Evolutionary conservation across 2,797 vertebrate genomes (phyloP).

Genomic region (Antrozous pallidus): DNA sequence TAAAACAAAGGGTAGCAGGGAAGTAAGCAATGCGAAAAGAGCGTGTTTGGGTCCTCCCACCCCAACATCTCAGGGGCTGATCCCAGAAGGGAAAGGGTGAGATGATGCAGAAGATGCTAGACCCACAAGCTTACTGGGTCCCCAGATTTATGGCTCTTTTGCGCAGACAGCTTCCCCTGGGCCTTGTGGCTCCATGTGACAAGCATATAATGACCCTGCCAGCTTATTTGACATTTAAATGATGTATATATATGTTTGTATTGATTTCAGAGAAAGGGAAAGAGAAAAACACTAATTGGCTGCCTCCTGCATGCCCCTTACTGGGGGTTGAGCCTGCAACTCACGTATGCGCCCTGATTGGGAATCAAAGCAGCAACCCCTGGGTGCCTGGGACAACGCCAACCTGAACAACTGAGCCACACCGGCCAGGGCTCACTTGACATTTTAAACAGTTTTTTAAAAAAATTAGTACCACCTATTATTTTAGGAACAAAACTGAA

Average conservation of each 20-base stretch:
- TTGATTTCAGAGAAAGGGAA: background rate
- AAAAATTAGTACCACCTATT: background rate
- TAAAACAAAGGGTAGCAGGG: slow-evolving; percentile 77
- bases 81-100: accelerated
- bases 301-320: background rate
- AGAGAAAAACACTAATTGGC: background rate
- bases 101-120: background rate
- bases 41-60: background rate
- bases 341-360: background rate
- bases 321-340: background rate
- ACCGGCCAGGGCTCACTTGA: background rate
- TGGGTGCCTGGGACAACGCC: background rate
- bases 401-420: background rate
- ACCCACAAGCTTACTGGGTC: background rate
- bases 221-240: background rate
- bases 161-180: background rate
- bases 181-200: background rate
- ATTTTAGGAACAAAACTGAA: background rate
- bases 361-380: background rate
- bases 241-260: background rate
- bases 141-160: background rate
- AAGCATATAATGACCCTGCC: background rate
- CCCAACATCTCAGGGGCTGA: background rate
- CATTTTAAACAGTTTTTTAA: background rate
- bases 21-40: background rate